Base-by-base conservation (phyloP, 2,888 invertebrate genomes). In the Carterocephalus palaemon region DNA sequence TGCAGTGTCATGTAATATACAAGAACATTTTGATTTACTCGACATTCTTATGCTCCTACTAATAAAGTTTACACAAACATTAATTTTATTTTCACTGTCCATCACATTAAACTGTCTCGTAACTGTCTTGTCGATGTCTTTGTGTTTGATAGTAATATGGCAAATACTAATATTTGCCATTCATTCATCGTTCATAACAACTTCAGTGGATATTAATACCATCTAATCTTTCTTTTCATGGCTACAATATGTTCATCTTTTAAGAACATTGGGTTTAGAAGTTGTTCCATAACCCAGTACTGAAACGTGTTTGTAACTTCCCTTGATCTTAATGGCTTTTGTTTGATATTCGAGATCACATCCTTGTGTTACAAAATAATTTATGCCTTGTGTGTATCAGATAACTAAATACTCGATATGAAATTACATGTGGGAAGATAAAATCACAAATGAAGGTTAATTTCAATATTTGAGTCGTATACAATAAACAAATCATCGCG, bases 401-500 rank as follows among this genome's bases (percentile, higher is more conserved):
- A 45, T 45, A 45, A 45, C 43, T 36, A 37, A 45, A 45, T 29
- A 37, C 37, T 29, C 43, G 43, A 45, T 45, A 45, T 45, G 43
- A 37, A 17, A 45, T 45, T 45, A 45, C 43, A 50, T 53, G 51
- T 52, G 51, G 47, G 51, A 45, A 70, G 79, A 80, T 78, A 75
- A 67, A 73, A 81, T 79, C 78, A 69, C 72, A 76, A 80, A 80
- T 78, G 73, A 80, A 78, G 76, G 75, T 79, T 82, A 81, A 82
- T 83, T 82, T 81, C 82, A 84, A 82, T 82, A 81, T 81, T 80
- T 80, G 78, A 79, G 75, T 74, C 72, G 76, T 69, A 67, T 76
- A 73, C 70, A 73, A 75, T 80, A 82, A 76, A 85, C 84, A 84
- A 84, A 85, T 84, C 82, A 85, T 79, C 73, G 72, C 72, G 83